Evolutionary conservation across 2,113 vertebrate genomes (phyloP).

Genomic region (Calidris pugnax): DNA sequence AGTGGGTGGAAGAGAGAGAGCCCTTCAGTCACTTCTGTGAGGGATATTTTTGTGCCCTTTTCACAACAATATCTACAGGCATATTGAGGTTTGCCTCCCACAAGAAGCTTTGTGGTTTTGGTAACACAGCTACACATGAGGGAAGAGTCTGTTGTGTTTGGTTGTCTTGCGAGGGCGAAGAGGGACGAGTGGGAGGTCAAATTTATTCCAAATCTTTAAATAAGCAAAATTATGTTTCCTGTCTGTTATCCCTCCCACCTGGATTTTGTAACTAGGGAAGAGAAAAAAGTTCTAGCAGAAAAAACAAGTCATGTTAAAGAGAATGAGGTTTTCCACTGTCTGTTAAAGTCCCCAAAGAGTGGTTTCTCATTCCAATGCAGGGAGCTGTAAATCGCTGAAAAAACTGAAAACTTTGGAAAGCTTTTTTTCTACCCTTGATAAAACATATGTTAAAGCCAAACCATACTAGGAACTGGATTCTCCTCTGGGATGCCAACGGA

Average conservation of each 20-base stretch:
- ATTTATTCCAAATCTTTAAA: background rate
- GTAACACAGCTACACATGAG: background rate
- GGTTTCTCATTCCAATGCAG: background rate
- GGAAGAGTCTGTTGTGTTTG: background rate
- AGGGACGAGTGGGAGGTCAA: background rate
- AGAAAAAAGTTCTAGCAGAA: background rate
- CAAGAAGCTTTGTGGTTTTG: background rate
- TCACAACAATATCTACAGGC: background rate
- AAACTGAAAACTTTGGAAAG: background rate
- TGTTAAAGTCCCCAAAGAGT: background rate
- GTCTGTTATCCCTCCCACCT: background rate
- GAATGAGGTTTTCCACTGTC: background rate
- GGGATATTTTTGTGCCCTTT: background rate
- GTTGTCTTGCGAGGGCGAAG: background rate
- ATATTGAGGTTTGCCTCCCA: background rate
- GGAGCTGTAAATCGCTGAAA: background rate
- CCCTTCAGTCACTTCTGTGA: background rate
- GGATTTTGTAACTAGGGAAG: background rate
- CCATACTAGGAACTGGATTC: background rate
- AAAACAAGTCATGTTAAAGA: background rate
- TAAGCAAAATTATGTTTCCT: background rate
- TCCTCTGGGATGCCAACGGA: background rate
- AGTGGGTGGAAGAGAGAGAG: background rate
- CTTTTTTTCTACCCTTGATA: background rate
- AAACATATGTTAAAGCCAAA: background rate